Evolutionary conservation across 2,113 vertebrate species (phyloP).

Genomic region (Hystrix cristata): DNA sequence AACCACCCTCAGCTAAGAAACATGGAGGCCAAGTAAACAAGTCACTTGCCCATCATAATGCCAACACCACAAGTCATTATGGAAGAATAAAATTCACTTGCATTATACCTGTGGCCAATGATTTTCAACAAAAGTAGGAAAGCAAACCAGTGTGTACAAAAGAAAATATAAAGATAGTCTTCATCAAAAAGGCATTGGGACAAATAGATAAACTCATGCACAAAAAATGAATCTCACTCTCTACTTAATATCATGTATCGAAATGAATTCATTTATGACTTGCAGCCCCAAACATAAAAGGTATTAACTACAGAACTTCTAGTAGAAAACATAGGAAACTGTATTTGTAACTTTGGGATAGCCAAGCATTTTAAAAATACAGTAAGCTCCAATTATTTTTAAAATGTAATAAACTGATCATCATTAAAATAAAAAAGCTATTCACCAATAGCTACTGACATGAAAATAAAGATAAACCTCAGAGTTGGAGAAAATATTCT

Average conservation of each 20-base stretch:
- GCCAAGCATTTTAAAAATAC: not conserved
- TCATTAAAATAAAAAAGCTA: not conserved
- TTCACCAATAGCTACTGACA: not conserved
- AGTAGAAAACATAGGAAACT: not conserved
- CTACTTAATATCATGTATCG: not conserved
- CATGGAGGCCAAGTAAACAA: not conserved
- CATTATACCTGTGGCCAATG: not conserved
- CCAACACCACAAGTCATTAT: not conserved
- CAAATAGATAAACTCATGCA: not conserved
- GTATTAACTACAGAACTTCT: not conserved
- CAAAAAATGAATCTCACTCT: not conserved
- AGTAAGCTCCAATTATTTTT: not conserved
- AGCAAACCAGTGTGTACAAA: not conserved
- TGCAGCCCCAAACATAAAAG: not conserved
- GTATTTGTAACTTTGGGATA: not conserved
- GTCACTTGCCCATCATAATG: not conserved
- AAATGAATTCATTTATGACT: not conserved
- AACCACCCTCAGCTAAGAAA: not conserved
- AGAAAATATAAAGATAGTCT: not conserved
- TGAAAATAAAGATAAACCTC: not conserved
- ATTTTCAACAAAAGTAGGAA: conserved; percentile 19
- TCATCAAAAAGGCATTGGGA: not conserved
- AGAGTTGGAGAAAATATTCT: not conserved
- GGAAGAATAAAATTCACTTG: not conserved
- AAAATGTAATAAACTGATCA: not conserved